Conservation (phyloP, 1,140 invertebrate genomes). For the Achroia grisella region DNA sequence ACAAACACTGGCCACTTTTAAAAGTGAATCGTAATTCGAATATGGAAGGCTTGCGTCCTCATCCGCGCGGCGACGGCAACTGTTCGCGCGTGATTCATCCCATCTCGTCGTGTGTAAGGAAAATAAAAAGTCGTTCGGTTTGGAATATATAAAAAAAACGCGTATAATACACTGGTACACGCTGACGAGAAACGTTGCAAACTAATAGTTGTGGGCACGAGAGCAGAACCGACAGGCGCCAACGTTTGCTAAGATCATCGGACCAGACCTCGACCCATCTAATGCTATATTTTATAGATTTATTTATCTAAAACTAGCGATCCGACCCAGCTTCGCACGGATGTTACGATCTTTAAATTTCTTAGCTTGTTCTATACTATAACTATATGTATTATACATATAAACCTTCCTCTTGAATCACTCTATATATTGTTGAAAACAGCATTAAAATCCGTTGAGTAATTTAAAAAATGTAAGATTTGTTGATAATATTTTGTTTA, state of each 20-base stretch:
- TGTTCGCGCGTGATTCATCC: constrained; percentile 20
- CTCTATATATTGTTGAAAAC: no score
- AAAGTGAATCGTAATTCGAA: constrained; percentile 10
- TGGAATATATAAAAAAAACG: not conserved
- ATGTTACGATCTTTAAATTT: no score
- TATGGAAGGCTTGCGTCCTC: constrained; percentile 2
- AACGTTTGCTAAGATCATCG: not conserved
- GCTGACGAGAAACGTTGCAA: constrained; percentile 5
- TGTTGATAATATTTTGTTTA: no score
- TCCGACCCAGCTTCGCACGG: no score
- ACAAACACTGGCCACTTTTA: constrained; percentile 12
- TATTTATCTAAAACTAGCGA: no score
- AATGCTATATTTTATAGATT: no score
- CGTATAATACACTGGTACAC: constrained; percentile 3
- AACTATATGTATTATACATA: no score
- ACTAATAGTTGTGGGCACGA: constrained; percentile 15
- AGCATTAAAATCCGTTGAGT: no score
- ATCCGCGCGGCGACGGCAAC: constrained; percentile 10
- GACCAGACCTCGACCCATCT: no score
- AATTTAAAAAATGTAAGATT: no score
- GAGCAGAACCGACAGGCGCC: constrained; percentile 19
- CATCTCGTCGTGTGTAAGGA: constrained; percentile 11
- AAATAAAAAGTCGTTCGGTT: constrained; percentile 7
- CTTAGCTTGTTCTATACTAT: no score
- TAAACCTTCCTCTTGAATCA: no score